Percentiles rank a stretch among this genome's conserved stretches.
Conservation (phyloP, 2,797 vertebrate species). For the Amniataba percoides region DNA sequence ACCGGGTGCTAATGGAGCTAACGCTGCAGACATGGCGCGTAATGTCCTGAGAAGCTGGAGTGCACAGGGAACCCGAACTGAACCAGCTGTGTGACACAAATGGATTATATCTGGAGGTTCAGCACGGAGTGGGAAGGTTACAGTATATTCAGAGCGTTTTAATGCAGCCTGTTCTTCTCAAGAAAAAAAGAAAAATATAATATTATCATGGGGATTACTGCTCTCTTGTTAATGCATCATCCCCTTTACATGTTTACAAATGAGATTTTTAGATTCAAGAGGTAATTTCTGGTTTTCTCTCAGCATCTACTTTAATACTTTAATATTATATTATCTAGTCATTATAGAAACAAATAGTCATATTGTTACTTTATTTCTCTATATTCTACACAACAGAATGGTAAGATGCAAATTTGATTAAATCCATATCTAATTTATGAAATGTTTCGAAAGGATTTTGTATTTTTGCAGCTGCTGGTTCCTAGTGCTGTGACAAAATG, state of each 20-base stretch:
- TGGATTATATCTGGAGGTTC: slow-evolving; percentile 14
- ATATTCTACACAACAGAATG: not conserved
- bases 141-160: slow-evolving; percentile 17
- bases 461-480: not conserved
- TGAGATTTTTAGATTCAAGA: not conserved
- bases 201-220: not conserved
- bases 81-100: slow-evolving; percentile 22
- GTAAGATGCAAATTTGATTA: not conserved
- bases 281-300: no score
- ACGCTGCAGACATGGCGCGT: not conserved
- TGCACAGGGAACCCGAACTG: slow-evolving; percentile 6
- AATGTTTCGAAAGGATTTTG: not conserved
- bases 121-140: slow-evolving; percentile 30
- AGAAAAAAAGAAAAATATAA: not conserved
- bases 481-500: not conserved
- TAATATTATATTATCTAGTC: not conserved
- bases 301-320: no score
- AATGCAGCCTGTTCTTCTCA: slow-evolving; percentile 37
- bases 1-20: slow-evolving; percentile 32
- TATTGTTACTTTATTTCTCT: not conserved
- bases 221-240: slow-evolving; percentile 1
- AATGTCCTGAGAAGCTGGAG: slow-evolving; percentile 34
- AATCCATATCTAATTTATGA: not conserved
- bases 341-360: not conserved
- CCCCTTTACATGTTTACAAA: slow-evolving; percentile 1